Conservation (phyloP, 37 sponge, comb jelly and placozoan genomes). For the Chondrosia reniformis region DNA sequence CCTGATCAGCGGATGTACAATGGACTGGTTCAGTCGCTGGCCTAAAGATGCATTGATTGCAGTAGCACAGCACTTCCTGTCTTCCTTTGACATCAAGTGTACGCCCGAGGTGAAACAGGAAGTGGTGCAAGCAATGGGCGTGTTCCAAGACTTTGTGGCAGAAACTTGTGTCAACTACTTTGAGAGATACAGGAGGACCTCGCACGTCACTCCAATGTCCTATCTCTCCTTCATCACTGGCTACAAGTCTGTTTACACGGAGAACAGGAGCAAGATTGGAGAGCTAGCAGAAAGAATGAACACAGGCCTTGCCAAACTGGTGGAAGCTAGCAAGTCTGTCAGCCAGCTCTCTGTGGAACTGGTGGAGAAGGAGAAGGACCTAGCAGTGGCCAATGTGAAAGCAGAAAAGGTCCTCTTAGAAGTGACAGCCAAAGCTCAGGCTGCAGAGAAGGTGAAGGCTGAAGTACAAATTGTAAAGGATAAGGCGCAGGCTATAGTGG, state of each 20-base stretch:
- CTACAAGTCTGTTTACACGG: slow-evolving; percentile 89
- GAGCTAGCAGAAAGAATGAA: slow-evolving; percentile 93
- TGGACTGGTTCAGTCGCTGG: slow-evolving; percentile 99
- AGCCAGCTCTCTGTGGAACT: slow-evolving; percentile 82
- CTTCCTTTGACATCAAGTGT: slow-evolving; percentile 78
- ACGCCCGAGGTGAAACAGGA: slow-evolving; percentile 78
- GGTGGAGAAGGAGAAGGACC: slow-evolving; percentile 93
- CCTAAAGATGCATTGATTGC: slow-evolving; percentile 99
- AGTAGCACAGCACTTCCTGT: slow-evolving; percentile 96
- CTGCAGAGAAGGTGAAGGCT: slow-evolving; percentile 98
- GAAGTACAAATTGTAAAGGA: slow-evolving; percentile 98
- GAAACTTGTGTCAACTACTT: slow-evolving; percentile 96
- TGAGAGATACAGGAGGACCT: slow-evolving; percentile 81
- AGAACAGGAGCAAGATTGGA: slow-evolving; percentile 71
- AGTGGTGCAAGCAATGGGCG: slow-evolving; percentile 93
- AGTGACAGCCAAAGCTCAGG: slow-evolving; percentile 94
- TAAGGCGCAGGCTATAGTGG: slow-evolving; percentile 95
- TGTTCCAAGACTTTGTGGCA: slow-evolving; percentile 96
- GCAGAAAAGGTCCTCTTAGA: slow-evolving; percentile 94
- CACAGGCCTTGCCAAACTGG: slow-evolving; percentile 91
- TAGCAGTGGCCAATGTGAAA: slow-evolving; percentile 83
- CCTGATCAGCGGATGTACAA: slow-evolving; percentile 97
- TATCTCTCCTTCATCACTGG: slow-evolving; percentile 97
- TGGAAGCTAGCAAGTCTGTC: slow-evolving; percentile 92
- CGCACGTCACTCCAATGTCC: slow-evolving; percentile 98